Conservation (phyloP, 2,113 vertebrate genomes). For the Scomber scombrus region DNA sequence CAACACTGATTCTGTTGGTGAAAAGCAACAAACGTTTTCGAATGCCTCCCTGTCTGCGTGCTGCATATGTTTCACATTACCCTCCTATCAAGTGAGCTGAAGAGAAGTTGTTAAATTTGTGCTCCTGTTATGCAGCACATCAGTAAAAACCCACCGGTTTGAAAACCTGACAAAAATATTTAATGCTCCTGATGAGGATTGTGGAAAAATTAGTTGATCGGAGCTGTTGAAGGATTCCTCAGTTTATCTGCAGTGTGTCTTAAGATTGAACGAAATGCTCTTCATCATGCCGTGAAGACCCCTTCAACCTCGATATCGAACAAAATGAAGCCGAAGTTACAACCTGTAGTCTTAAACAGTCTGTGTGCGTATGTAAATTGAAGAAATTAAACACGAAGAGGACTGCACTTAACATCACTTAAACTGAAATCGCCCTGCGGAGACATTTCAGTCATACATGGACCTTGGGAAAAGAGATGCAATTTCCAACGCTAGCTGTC, state of each 20-base stretch:
- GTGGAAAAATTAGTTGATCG: constrained; percentile 41
- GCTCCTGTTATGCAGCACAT: constrained; percentile 14
- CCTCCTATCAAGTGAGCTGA: constrained; percentile 56
- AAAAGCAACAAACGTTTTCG: constrained; percentile 59
- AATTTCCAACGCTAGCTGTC: neutral
- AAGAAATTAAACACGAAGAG: constrained; percentile 32
- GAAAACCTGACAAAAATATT: constrained; percentile 35
- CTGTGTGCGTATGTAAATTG: neutral
- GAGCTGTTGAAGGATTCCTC: constrained; percentile 43
- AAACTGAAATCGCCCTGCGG: neutral
- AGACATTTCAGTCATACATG: neutral
- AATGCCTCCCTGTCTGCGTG: constrained; percentile 50
- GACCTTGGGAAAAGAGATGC: constrained; percentile 3
- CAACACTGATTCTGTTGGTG: constrained; percentile 63
- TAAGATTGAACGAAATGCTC: constrained; percentile 35
- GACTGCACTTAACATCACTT: constrained; percentile 6
- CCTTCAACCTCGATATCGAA: constrained; percentile 1
- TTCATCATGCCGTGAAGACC: constrained; percentile 33
- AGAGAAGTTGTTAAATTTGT: constrained; percentile 41
- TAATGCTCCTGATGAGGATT: constrained; percentile 24
- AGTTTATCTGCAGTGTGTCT: constrained; percentile 2
- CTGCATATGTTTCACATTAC: constrained; percentile 53
- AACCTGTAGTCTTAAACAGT: constrained; percentile 1
- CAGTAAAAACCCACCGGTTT: constrained; percentile 42
- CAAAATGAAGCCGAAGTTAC: constrained; percentile 17